Conservation (phyloP, 2,113 vertebrate species). For the Phoenicopterus ruber region DNA sequence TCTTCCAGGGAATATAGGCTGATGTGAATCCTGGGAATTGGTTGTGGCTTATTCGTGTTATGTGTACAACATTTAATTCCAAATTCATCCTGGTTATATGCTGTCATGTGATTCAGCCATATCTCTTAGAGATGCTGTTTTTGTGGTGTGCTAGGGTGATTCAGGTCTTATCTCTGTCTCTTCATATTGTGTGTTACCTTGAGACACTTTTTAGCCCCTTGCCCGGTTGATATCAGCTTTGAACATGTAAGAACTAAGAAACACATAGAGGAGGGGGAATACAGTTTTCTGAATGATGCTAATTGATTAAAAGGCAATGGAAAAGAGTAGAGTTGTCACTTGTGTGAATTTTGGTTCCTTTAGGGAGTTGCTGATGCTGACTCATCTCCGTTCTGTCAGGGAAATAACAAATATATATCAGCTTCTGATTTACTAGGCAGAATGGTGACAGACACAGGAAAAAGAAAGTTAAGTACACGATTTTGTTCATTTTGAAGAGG, state of each 20-base stretch:
- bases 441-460: not conserved
- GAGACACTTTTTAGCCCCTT: not conserved
- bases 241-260: not conserved
- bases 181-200: too few species aligned
- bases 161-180: too few species aligned
- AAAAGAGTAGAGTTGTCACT: not conserved
- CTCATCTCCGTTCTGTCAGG: not conserved
- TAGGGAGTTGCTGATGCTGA: not conserved
- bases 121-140: not conserved
- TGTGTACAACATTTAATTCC: rapidly evolving
- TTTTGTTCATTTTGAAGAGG: not conserved
- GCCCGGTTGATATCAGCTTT: not conserved
- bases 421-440: not conserved
- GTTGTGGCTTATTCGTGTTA: not conserved
- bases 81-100: too few species aligned
- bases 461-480: not conserved
- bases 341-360: not conserved
- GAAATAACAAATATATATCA: not conserved
- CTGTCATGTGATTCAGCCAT: not conserved
- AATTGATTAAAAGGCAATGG: not conserved
- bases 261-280: not conserved
- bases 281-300: not conserved
- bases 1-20: not conserved
- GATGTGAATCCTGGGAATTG: not conserved
- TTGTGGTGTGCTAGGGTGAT: not conserved